Percentiles rank a stretch among this genome's conserved stretches.
Evolutionary conservation across 1,140 invertebrate species (phyloP).

Genomic region (Drosophila repletoides): DNA sequence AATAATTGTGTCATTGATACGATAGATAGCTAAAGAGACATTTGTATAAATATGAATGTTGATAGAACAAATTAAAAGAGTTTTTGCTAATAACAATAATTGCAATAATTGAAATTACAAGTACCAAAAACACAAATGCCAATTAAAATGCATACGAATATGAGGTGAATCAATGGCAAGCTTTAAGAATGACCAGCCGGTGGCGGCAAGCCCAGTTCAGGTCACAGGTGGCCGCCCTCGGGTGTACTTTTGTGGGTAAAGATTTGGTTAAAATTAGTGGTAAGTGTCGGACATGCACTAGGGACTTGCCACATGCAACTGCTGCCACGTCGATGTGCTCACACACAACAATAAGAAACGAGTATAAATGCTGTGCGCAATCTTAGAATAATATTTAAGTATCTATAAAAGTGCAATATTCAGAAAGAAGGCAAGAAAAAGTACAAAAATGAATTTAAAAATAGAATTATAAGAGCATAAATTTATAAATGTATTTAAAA

Average conservation of each 20-base stretch:
- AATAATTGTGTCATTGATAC: slow-evolving; percentile 19
- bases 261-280: slow-evolving; percentile 5
- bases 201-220: neutral
- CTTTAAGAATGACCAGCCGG: neutral
- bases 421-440: no score
- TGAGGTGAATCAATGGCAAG: slow-evolving; percentile 33
- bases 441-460: no score
- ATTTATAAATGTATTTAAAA: no score
- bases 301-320: slow-evolving; percentile 44
- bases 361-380: slow-evolving; percentile 2
- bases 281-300: slow-evolving; percentile 47
- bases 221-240: slow-evolving; percentile 15
- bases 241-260: neutral
- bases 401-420: neutral
- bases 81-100: slow-evolving; percentile 65
- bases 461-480: no score
- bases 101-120: slow-evolving; percentile 39
- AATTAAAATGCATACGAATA: slow-evolving; percentile 44
- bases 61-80: slow-evolving; percentile 54
- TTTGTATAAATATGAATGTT: slow-evolving; percentile 40
- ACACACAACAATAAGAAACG: neutral
- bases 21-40: slow-evolving; percentile 56
- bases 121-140: slow-evolving; percentile 36
- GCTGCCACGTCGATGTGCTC: neutral
- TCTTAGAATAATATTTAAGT: neutral